Evolutionary conservation across 2,113 vertebrate genomes (phyloP).

Genomic region (Fulmarus glacialis): DNA sequence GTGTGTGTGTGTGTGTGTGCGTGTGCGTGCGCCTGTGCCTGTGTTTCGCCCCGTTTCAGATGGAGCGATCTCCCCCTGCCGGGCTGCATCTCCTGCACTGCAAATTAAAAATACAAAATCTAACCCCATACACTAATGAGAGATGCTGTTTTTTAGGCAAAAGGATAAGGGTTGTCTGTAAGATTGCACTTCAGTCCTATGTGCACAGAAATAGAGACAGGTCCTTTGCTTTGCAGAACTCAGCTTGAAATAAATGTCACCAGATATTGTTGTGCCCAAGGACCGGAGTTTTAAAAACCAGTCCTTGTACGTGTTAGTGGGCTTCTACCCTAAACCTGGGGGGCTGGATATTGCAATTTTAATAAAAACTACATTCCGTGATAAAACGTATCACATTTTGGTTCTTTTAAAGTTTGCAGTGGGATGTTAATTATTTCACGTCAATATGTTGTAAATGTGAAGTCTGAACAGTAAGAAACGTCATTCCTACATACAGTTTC

Average conservation of each 20-base stretch:
- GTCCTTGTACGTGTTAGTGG: not conserved
- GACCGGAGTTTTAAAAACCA: not conserved
- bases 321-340: not conserved
- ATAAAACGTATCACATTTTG: not conserved
- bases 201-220: fast-evolving
- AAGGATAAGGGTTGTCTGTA: not conserved
- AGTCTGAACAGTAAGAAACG: not conserved
- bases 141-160: fast-evolving
- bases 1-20: too few species aligned
- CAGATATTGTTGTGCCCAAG: not conserved
- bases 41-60: not conserved
- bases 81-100: not conserved
- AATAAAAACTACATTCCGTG: not conserved
- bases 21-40: too few species aligned
- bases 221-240: not conserved
- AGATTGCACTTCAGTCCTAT: fast-evolving
- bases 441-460: not conserved
- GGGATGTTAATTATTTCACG: not conserved
- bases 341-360: not conserved
- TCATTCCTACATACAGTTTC: fast-evolving
- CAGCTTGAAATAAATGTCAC: not conserved
- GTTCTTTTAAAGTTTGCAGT: not conserved
- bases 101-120: not conserved
- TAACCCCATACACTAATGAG: fast-evolving
- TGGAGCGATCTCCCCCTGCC: slow-evolving; percentile 55